Percentiles rank a stretch among this genome's conserved stretches.
phyloP scores from a whole-genome alignment of 2,888 invertebrate species.

The Scrobipalpa atriplicella region DNA sequence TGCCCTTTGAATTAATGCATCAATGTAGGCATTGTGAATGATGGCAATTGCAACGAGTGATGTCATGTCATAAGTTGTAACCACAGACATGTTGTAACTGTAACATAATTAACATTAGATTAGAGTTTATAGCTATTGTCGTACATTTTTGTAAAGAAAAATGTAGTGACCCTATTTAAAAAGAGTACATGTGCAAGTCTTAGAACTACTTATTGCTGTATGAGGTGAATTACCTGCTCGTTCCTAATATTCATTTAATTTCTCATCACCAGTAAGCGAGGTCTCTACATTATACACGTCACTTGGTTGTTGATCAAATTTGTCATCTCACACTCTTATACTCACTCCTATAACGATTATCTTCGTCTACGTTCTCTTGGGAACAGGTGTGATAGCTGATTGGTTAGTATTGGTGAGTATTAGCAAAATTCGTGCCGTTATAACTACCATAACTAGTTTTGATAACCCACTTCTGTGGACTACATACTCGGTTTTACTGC shows the following conservation, averaged over 20 bases:
- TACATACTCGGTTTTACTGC: conserved; percentile 33
- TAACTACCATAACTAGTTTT: conserved; percentile 69
- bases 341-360: not conserved
- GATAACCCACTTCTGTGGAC: conserved; percentile 60
- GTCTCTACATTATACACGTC: no score
- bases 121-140: no score
- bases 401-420: conserved; percentile 64
- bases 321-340: not conserved
- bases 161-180: no score
- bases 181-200: no score
- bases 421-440: conserved; percentile 73
- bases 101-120: no score
- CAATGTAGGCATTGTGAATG: conserved; percentile 10
- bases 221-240: no score
- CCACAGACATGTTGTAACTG: no score
- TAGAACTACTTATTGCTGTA: no score
- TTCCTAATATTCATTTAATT: no score
- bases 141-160: no score
- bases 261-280: no score
- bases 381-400: conserved; percentile 67
- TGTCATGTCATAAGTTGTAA: no score
- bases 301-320: not conserved
- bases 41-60: not conserved
- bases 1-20: not conserved
- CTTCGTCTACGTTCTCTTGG: not conserved